Percentiles rank a stretch among this genome's conserved stretches.
phyloP scores from a whole-genome alignment of 2,888 invertebrate species.

The Mesopsocus fuscifrons region DNA sequence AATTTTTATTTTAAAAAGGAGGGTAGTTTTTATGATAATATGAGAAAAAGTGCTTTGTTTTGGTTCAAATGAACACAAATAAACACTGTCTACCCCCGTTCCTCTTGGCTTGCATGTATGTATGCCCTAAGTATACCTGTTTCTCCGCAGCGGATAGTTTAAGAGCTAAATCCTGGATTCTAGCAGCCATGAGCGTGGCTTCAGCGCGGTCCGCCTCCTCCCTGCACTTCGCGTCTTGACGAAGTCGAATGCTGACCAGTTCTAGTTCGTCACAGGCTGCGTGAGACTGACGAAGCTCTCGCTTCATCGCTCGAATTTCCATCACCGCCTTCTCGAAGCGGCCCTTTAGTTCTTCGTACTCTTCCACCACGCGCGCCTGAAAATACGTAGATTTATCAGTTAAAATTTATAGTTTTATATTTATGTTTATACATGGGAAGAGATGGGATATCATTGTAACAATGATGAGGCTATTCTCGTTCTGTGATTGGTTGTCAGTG shows the following conservation, averaged over 20 bases:
- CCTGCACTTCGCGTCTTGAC: slow-evolving; percentile 49
- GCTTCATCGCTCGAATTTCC: slow-evolving; percentile 66
- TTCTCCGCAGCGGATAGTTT: slow-evolving; percentile 67
- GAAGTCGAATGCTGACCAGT: slow-evolving; percentile 52
- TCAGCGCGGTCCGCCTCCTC: slow-evolving; percentile 44
- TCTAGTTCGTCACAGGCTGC: slow-evolving; percentile 63
- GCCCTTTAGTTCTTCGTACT: slow-evolving; percentile 54
- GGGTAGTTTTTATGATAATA: too few species aligned
- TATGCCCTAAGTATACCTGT: slow-evolving; percentile 38
- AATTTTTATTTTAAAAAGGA: too few species aligned
- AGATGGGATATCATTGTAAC: too few species aligned
- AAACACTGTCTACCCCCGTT: too few species aligned
- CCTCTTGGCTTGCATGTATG: too few species aligned
- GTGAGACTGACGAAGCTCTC: slow-evolving; percentile 60
- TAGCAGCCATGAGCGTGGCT: slow-evolving; percentile 57
- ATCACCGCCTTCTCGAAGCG: slow-evolving; percentile 66
- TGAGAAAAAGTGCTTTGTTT: too few species aligned
- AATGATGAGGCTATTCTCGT: too few species aligned
- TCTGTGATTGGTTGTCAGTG: too few species aligned
- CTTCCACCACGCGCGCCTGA: slow-evolving; percentile 43
- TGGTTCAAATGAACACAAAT: too few species aligned
- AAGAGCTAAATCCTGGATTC: slow-evolving; percentile 65
- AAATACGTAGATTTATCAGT: too few species aligned
- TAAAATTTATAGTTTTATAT: too few species aligned
- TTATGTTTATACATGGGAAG: too few species aligned